Percentiles rank a stretch among this genome's conserved stretches.
phyloP scores from a whole-genome alignment of 2,113 vertebrate species.

The Pipra filicauda region DNA sequence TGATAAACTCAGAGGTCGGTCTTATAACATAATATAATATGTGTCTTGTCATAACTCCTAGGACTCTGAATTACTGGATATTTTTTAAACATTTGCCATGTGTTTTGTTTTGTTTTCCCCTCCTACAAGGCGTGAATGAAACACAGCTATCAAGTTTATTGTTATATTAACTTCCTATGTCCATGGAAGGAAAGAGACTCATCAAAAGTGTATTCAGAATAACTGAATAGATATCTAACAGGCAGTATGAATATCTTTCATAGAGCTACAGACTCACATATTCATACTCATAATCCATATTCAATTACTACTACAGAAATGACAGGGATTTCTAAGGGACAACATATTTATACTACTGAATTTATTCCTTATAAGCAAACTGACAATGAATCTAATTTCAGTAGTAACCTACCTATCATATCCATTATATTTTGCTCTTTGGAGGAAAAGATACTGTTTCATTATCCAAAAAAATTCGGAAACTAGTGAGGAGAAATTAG shows the following conservation, averaged over 20 bases:
- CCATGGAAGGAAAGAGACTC: not conserved
- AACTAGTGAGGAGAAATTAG: not conserved
- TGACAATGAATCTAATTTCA: not conserved
- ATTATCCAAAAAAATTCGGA: not conserved
- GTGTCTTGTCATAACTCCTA: not conserved
- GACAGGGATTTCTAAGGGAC: not conserved
- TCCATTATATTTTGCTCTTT: not conserved
- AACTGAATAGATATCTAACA: not conserved
- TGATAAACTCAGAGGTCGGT: not conserved
- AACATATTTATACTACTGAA: not conserved
- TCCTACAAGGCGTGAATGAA: not conserved
- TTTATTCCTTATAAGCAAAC: not conserved
- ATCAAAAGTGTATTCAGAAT: not conserved
- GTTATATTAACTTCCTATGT: not conserved
- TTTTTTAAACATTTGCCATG: not conserved
- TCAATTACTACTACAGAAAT: not conserved
- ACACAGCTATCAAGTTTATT: not conserved
- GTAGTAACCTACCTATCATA: not conserved
- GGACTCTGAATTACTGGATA: not conserved
- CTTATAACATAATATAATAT: not conserved
- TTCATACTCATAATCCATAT: not conserved
- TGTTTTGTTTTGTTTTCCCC: not conserved
- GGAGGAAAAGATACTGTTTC: not conserved
- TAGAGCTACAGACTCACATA: not conserved
- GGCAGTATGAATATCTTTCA: not conserved